These are phyloP conservation scores for Heliconius cydno DNA, from an alignment of 2,888 invertebrate genomes.

Conservation along the genomic window DNA sequence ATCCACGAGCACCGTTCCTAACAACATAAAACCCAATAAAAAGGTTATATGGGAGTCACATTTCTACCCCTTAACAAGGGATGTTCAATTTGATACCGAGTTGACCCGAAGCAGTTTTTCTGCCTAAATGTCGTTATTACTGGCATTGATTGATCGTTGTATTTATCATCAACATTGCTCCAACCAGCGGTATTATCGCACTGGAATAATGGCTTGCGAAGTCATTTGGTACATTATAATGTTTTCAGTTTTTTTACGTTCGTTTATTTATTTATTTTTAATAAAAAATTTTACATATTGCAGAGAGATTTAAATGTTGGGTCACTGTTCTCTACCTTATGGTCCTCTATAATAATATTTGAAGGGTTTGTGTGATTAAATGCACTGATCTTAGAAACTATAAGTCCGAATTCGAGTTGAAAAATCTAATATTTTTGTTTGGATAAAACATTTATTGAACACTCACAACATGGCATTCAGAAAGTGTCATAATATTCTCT, in stretches of 20 bases:
- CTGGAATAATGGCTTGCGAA: conserved; percentile 36
- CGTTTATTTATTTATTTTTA: neutral
- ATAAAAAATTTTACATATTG: no score
- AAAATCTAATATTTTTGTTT: neutral
- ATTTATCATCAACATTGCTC: conserved; percentile 58
- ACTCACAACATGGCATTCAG: no score
- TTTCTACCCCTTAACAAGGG: conserved; percentile 40
- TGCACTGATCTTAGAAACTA: neutral
- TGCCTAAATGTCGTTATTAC: conserved; percentile 67
- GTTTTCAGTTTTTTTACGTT: conserved; percentile 19
- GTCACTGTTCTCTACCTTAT: no score
- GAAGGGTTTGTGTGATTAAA: neutral
- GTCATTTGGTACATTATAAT: conserved; percentile 37
- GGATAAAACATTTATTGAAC: neutral
- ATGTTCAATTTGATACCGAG: conserved; percentile 61
- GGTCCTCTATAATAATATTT: neutral
- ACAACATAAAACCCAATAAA: neutral
- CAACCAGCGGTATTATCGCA: conserved; percentile 46
- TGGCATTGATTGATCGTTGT: conserved; percentile 72
- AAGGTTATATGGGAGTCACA: neutral
- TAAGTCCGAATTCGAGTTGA: neutral
- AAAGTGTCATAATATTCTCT: no score
- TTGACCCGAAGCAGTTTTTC: conserved; percentile 62
- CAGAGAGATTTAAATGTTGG: no score
- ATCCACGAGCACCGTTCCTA: neutral